These are phyloP conservation scores for Natator depressus DNA, from an alignment of 2,113 vertebrate species.

Conservation along the genomic window DNA sequence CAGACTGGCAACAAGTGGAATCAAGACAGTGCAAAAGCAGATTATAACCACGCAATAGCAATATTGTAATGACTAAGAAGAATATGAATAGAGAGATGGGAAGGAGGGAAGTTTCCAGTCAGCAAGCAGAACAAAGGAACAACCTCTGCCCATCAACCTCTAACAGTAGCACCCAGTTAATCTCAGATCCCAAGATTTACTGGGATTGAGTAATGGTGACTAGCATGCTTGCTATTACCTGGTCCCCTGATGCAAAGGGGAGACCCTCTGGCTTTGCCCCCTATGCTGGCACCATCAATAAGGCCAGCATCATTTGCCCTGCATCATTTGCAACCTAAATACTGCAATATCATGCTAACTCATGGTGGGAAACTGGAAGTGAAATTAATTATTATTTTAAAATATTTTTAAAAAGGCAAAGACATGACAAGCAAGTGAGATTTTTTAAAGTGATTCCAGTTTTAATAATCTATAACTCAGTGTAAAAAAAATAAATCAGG, in stretches of 20 bases:
- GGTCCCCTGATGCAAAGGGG: not conserved
- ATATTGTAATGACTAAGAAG: not conserved
- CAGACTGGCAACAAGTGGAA: not conserved
- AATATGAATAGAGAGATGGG: not conserved
- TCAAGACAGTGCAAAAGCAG: not conserved
- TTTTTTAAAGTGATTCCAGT: not conserved
- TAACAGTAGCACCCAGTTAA: rapidly evolving
- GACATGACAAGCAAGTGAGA: not conserved
- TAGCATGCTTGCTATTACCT: not conserved
- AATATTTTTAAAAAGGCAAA: not conserved
- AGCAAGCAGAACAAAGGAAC: not conserved
- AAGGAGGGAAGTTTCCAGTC: not conserved
- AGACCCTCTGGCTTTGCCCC: not conserved
- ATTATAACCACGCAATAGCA: not conserved
- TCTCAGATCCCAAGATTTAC: not conserved
- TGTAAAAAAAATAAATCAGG: not conserved
- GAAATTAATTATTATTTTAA: not conserved
- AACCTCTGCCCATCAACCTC: not conserved
- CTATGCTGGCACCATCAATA: not conserved
- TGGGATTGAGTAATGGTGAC: not conserved
- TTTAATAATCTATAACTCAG: not conserved
- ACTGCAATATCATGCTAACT: not conserved
- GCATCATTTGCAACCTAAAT: not conserved
- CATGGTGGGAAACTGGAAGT: not conserved
- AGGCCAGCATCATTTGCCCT: not conserved